Evolutionary conservation across 2,888 invertebrate genomes (phyloP).

Genomic region (Drosophila antonietae): DNA sequence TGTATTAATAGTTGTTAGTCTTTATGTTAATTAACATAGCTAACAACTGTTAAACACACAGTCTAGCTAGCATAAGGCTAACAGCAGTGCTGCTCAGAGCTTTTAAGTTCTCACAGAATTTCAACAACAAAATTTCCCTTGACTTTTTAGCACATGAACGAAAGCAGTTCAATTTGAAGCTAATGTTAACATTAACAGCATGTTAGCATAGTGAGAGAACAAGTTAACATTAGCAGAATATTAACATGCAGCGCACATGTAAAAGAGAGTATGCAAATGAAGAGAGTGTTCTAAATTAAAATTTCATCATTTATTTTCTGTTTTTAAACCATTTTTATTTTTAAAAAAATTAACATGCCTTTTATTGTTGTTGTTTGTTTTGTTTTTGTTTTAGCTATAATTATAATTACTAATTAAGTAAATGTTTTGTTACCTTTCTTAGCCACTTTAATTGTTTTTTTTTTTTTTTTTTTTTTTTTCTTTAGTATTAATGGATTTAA

Average conservation of each 20-base stretch:
- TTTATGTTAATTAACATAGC: background rate
- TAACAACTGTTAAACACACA: background rate
- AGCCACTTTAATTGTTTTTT: slow-evolving; percentile 39
- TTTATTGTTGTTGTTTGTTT: slow-evolving; percentile 47
- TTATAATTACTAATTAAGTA: slow-evolving; percentile 76
- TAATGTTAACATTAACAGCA: too few relatives aligned
- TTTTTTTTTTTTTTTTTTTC: slow-evolving; percentile 9
- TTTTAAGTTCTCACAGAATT: background rate
- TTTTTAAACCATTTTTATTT: slow-evolving; percentile 77
- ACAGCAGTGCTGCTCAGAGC: background rate
- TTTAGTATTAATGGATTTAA: slow-evolving; percentile 63
- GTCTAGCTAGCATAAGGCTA: background rate
- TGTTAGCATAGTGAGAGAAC: background rate
- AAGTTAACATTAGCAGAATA: background rate
- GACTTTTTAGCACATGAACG: background rate
- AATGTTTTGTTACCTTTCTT: slow-evolving; percentile 63
- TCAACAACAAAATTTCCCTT: background rate
- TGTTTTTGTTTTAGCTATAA: slow-evolving; percentile 42
- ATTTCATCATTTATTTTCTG: slow-evolving; percentile 20
- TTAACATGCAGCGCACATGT: background rate
- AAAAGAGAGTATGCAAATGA: too few relatives aligned
- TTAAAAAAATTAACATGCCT: slow-evolving; percentile 78
- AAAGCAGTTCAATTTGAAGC: background rate
- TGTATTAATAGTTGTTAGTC: background rate
- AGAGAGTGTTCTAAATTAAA: background rate